Evolutionary conservation across 2,797 vertebrate genomes (phyloP).

Genomic region (Bradypodion ventrale): DNA sequence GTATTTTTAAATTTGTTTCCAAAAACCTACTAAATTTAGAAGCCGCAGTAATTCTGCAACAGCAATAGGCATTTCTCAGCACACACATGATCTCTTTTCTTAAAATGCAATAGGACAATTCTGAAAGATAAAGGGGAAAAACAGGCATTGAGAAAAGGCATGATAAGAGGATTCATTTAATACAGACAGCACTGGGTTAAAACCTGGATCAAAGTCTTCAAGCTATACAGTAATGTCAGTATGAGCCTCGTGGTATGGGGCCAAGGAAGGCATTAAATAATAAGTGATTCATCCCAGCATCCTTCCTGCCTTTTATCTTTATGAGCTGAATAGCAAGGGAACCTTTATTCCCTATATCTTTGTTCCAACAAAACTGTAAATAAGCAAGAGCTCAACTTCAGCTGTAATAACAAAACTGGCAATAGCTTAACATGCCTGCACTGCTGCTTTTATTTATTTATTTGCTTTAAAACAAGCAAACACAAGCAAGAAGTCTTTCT

Average conservation of each 20-base stretch:
- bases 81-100: constrained; percentile 22
- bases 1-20: constrained; percentile 7
- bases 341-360: constrained; percentile 41
- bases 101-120: constrained; percentile 30
- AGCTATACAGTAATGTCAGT: constrained; percentile 44
- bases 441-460: background rate
- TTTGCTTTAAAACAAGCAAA: constrained; percentile 16
- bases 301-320: constrained; percentile 48
- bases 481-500: background rate
- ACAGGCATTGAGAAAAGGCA: background rate
- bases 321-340: constrained; percentile 33
- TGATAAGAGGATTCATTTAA: constrained; percentile 56
- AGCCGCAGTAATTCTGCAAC: constrained; percentile 11
- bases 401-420: constrained; percentile 29
- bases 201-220: constrained; percentile 58
- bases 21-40: background rate
- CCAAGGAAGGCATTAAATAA: constrained; percentile 45
- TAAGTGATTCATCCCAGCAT: constrained; percentile 43
- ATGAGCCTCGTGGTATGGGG: constrained; percentile 38
- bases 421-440: constrained; percentile 22
- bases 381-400: constrained; percentile 39
- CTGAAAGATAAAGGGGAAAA: constrained; percentile 48
- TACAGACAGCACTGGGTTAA: constrained; percentile 31
- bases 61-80: background rate
- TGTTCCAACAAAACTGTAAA: constrained; percentile 48